Percentiles rank a stretch among this genome's conserved stretches.
Conservation (phyloP, 1,140 invertebrate species). For the Catajapyx aquilonaris region DNA sequence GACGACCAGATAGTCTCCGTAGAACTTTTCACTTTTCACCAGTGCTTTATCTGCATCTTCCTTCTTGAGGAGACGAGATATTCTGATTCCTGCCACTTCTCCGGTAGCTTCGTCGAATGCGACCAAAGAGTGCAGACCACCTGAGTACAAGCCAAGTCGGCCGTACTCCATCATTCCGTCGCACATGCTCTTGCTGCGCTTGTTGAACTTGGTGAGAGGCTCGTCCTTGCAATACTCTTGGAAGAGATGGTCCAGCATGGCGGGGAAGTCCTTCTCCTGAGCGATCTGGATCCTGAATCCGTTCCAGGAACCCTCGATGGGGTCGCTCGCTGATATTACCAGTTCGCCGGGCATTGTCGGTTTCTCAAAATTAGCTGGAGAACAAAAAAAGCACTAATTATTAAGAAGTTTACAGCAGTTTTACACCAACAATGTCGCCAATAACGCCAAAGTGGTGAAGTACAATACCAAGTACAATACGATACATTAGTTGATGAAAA, state of each 20-base stretch:
- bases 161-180: neutral
- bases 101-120: neutral
- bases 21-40: neutral
- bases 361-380: too few species aligned
- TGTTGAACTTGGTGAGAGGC: neutral
- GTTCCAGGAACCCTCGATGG: neutral
- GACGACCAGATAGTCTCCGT: neutral
- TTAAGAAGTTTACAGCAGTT: too few species aligned
- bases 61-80: neutral
- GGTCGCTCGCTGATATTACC: neutral
- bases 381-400: too few species aligned
- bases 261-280: neutral
- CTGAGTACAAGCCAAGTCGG: too few species aligned
- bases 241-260: neutral
- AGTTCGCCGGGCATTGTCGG: too few species aligned
- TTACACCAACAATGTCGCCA: too few species aligned
- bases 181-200: neutral
- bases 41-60: neutral
- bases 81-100: neutral
- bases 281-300: neutral
- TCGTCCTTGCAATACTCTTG: neutral
- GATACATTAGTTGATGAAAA: too few species aligned
- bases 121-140: neutral
- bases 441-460: too few species aligned
- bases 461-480: too few species aligned